These are phyloP conservation scores for Chaetura pelagica DNA, from an alignment of 2,113 vertebrate genomes.

Conservation along the genomic window DNA sequence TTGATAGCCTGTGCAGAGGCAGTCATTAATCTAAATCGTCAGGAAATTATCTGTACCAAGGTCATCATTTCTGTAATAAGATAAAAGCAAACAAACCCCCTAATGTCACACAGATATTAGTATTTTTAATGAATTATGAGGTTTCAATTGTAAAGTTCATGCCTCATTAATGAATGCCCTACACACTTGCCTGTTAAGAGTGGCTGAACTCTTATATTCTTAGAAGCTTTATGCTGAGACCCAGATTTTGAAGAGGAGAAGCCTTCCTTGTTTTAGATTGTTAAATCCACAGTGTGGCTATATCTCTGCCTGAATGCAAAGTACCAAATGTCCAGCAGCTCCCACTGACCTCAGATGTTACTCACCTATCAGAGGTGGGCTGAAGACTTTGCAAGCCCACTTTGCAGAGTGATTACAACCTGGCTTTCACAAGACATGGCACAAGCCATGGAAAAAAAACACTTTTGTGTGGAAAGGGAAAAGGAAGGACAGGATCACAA, in stretches of 20 bases:
- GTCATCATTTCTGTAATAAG: constrained; percentile 55
- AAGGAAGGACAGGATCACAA: background rate
- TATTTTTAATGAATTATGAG: constrained; percentile 10
- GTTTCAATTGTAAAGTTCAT: background rate
- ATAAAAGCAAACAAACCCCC: constrained; percentile 10
- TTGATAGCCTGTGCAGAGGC: constrained; percentile 50
- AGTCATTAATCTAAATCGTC: constrained; percentile 62
- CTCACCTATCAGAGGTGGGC: background rate
- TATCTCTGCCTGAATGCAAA: background rate
- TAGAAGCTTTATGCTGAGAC: background rate
- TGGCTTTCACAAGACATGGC: background rate
- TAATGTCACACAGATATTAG: constrained; percentile 2
- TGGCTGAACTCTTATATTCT: background rate
- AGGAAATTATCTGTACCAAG: constrained; percentile 45
- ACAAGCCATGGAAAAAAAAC: background rate
- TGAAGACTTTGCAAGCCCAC: background rate
- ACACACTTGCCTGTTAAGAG: background rate
- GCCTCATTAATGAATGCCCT: background rate
- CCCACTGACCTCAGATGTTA: background rate
- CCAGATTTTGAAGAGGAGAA: constrained; percentile 9
- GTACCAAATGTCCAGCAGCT: background rate
- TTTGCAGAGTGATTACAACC: background rate
- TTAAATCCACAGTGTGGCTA: background rate
- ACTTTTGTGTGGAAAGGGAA: background rate
- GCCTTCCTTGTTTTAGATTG: background rate